Conservation (phyloP, 2,888 invertebrate genomes). For the Drosophila monieri region DNA sequence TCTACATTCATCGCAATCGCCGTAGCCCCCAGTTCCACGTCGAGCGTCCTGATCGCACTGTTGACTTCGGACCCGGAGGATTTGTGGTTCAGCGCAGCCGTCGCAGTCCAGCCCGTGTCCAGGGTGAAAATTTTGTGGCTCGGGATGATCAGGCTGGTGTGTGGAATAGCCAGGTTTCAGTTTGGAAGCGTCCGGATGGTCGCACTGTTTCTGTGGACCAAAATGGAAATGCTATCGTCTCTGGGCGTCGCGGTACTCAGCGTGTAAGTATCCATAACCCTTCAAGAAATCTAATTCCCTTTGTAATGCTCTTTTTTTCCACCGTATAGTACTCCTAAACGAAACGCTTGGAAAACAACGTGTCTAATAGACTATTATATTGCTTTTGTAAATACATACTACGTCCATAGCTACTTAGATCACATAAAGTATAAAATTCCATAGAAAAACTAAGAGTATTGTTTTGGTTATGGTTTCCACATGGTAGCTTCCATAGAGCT, state of each 20-base stretch:
- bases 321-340: slow-evolving; percentile 14
- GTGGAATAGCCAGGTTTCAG: slow-evolving; percentile 42
- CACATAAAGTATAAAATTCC: slow-evolving; percentile 13
- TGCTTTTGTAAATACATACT: not conserved
- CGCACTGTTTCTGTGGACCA: slow-evolving; percentile 54
- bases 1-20: slow-evolving; percentile 38
- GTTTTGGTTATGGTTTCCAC: not conserved
- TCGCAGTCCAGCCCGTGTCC: slow-evolving; percentile 48
- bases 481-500: not conserved
- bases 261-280: slow-evolving; percentile 6
- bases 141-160: slow-evolving; percentile 60
- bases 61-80: slow-evolving; percentile 13
- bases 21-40: slow-evolving; percentile 44
- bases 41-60: slow-evolving; percentile 20
- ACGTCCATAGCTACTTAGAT: slow-evolving; percentile 18
- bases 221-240: slow-evolving; percentile 50
- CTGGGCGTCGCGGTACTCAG: slow-evolving; percentile 25
- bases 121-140: slow-evolving; percentile 63
- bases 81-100: slow-evolving; percentile 39
- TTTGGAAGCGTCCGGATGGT: slow-evolving; percentile 66
- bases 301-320: not conserved
- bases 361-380: slow-evolving; percentile 1
- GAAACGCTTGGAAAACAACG: not conserved
- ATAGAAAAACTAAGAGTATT: not conserved
- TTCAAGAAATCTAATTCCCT: not conserved